phyloP scores from a whole-genome alignment of 1,140 invertebrate genomes.

The Drosophila chauvacae region DNA sequence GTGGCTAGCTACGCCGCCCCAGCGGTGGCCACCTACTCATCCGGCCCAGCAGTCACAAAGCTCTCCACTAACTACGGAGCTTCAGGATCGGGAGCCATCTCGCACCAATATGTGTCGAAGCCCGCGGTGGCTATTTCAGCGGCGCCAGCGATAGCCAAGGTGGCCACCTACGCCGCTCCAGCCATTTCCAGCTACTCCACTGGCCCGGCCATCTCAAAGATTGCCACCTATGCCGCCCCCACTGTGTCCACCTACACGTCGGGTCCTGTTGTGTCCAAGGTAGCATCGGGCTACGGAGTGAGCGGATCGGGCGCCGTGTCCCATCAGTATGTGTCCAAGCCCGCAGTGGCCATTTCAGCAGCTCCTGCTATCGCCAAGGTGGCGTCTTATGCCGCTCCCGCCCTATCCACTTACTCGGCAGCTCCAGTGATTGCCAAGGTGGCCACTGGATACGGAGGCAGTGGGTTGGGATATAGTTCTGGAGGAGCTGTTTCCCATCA shows the following conservation, averaged over 20 bases:
- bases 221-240: constrained; percentile 37
- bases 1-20: constrained; percentile 65
- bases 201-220: constrained; percentile 40
- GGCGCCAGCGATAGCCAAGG: constrained; percentile 48
- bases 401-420: constrained; percentile 19
- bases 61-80: constrained; percentile 40
- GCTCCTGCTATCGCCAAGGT: constrained; percentile 42
- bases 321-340: constrained; percentile 52
- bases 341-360: constrained; percentile 37
- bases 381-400: constrained; percentile 29
- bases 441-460: constrained; percentile 7
- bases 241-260: constrained; percentile 29
- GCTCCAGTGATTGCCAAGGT: constrained; percentile 38
- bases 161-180: constrained; percentile 46
- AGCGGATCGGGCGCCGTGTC: constrained; percentile 51
- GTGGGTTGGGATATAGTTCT: constrained; percentile 7
- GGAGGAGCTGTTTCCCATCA: constrained; percentile 34
- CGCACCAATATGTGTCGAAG: constrained; percentile 74
- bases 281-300: constrained; percentile 29
- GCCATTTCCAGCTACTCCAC: constrained; percentile 43
- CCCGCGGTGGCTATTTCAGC: constrained; percentile 44
- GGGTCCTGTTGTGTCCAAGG: constrained; percentile 23
- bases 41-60: constrained; percentile 50
- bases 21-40: constrained; percentile 49
- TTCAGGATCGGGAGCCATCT: constrained; percentile 55